A percentile compares a stretch with the other conserved stretches of the same genome.
These are phyloP conservation scores for Myopa tessellatipennis DNA, from an alignment of 2,888 invertebrate species.

Conservation along the genomic window DNA sequence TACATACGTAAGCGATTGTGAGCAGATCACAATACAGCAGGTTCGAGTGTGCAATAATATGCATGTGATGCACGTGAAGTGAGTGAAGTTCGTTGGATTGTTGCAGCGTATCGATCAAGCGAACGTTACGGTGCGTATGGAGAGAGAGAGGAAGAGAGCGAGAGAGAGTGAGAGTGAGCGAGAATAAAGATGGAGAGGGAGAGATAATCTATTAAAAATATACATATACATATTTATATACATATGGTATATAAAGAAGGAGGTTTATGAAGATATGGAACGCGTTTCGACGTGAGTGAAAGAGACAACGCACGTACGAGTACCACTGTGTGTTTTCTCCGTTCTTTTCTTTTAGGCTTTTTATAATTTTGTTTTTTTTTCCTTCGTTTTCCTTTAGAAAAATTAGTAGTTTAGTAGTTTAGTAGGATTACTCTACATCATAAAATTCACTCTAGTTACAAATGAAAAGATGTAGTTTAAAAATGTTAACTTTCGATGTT, in stretches of 20 bases:
- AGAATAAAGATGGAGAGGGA: neutral
- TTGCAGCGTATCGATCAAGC: slow-evolving; percentile 23
- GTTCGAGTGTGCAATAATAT: slow-evolving; percentile 10
- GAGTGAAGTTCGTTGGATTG: neutral
- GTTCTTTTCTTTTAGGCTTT: neutral
- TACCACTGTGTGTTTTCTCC: neutral
- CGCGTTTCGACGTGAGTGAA: slow-evolving; percentile 28
- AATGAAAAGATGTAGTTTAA: neutral
- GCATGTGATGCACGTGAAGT: neutral
- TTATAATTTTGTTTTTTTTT: neutral
- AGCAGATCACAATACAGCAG: slow-evolving; percentile 4
- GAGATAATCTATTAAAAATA: neutral
- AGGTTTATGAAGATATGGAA: slow-evolving; percentile 42
- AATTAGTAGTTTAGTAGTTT: no score
- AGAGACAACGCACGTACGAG: slow-evolving; percentile 34
- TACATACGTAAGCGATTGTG: slow-evolving; percentile 6
- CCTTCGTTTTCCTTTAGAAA: neutral
- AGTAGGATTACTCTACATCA: neutral
- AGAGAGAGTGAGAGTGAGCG: slow-evolving; percentile 13
- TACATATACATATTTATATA: no score
- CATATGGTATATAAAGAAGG: neutral
- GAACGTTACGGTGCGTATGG: slow-evolving; percentile 21
- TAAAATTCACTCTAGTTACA: neutral
- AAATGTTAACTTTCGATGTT: neutral
- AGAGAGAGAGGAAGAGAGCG: slow-evolving; percentile 12